A percentile compares a stretch with the other conserved stretches of the same genome.
Conservation (phyloP, 2,797 vertebrate genomes). For the Sus cebifrons region DNA sequence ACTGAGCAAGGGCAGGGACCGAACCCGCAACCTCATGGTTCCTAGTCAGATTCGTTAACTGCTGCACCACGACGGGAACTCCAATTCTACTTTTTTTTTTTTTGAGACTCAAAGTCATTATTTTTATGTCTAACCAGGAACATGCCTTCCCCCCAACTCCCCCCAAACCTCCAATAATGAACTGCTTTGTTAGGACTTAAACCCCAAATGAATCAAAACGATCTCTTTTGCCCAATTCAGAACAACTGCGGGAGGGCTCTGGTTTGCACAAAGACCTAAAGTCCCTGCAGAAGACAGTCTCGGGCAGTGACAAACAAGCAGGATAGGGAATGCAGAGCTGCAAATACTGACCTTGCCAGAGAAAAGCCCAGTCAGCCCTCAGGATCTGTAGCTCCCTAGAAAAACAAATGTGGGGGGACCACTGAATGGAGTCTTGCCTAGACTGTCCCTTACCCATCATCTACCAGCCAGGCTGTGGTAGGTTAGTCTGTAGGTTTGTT, state of each 20-base stretch:
- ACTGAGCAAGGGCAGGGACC: too few species aligned
- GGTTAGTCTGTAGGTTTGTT: too few species aligned
- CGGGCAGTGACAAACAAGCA: not conserved
- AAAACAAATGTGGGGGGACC: not conserved
- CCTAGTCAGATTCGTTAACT: too few species aligned
- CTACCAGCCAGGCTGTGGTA: not conserved
- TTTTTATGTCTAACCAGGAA: constrained; percentile 29
- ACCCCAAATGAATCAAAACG: constrained; percentile 46
- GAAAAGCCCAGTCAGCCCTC: not conserved
- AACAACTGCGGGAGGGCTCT: not conserved
- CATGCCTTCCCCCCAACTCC: not conserved
- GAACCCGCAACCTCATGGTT: too few species aligned
- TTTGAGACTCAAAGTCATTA: not conserved
- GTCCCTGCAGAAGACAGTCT: not conserved
- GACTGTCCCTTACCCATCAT: not conserved
- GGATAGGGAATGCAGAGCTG: not conserved
- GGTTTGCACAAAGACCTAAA: not conserved
- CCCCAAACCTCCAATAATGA: not conserved
- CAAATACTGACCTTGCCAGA: not conserved
- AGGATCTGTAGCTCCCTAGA: not conserved
- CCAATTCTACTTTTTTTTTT: too few species aligned
- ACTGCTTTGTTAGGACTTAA: constrained; percentile 59
- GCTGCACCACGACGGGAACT: too few species aligned
- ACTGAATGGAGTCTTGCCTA: not conserved
- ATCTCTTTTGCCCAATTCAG: not conserved